Evolutionary conservation across 2,888 invertebrate genomes (phyloP).

Genomic region (Stenichneumon culpator): DNA sequence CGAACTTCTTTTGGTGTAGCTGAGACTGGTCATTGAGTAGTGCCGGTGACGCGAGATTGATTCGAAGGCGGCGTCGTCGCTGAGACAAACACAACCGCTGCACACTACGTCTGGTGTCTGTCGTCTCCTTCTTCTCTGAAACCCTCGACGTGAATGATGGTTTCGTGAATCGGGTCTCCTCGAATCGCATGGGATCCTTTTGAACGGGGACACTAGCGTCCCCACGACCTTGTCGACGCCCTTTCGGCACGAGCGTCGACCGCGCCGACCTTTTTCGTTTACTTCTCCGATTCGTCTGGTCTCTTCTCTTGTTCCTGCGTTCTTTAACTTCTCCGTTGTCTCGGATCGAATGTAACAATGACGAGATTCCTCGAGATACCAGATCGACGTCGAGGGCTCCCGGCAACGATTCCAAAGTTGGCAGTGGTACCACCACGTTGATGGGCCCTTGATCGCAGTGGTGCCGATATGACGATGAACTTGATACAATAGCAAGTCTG

Average conservation of each 20-base stretch:
- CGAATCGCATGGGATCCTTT: conserved; percentile 82
- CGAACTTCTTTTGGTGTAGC: conserved; percentile 23
- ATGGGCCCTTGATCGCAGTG: conserved; percentile 20
- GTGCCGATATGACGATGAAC: conserved; percentile 22
- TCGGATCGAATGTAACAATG: conserved; percentile 6
- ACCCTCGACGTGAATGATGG: conserved; percentile 75
- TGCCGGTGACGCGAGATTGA: conserved; percentile 15
- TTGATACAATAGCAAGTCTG: conserved; percentile 36
- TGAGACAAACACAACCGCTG: conserved; percentile 30
- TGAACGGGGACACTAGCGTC: conserved; percentile 78
- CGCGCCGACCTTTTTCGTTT: conserved; percentile 62
- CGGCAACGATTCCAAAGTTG: conserved; percentile 7
- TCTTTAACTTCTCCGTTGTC: conserved; percentile 25
- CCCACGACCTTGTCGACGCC: conserved; percentile 76
- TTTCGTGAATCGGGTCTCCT: conserved; percentile 78
- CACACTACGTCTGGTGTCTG: conserved; percentile 34
- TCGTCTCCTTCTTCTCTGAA: conserved; percentile 69
- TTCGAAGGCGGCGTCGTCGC: conserved; percentile 9
- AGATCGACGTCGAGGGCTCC: conserved; percentile 22
- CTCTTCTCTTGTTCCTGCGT: conserved; percentile 20
- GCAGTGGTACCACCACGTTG: conserved; percentile 15
- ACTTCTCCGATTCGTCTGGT: conserved; percentile 33
- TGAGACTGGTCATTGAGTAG: conserved; percentile 10
- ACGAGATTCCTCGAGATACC: conserved; percentile 11
- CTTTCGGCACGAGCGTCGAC: conserved; percentile 71